These are phyloP conservation scores for Propithecus coquereli DNA, from an alignment of 2,113 vertebrate genomes.

Conservation along the genomic window DNA sequence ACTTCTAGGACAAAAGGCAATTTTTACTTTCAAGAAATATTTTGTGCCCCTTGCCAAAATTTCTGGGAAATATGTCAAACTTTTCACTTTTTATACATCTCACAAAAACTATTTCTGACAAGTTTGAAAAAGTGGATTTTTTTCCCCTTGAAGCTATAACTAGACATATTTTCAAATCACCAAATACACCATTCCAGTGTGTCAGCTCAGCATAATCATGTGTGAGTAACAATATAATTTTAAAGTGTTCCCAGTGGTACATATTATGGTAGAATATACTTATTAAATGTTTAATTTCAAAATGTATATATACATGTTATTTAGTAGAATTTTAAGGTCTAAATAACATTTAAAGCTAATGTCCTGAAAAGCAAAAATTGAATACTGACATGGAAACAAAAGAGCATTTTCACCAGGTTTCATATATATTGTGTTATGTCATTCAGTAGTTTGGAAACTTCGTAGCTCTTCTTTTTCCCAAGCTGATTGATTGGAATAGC, in stretches of 20 bases:
- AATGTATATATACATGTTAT: not conserved
- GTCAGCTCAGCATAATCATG: constrained; percentile 24
- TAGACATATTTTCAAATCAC: constrained; percentile 57
- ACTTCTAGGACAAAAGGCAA: constrained; percentile 12
- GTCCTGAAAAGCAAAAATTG: not conserved
- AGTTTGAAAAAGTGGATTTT: constrained; percentile 18
- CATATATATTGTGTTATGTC: not conserved
- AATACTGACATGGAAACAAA: not conserved
- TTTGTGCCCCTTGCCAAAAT: constrained; percentile 1
- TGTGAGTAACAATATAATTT: not conserved
- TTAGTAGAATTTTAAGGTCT: not conserved
- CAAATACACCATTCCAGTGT: not conserved
- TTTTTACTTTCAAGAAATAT: constrained; percentile 46
- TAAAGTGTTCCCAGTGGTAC: not conserved
- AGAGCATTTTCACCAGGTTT: not conserved
- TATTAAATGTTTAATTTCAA: not conserved
- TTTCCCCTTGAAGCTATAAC: constrained; percentile 4
- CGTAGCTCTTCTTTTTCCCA: not conserved
- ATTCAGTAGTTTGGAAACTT: not conserved
- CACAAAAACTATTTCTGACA: constrained; percentile 59
- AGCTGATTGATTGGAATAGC: not conserved
- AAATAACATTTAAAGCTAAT: not conserved
- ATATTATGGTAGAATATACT: not conserved
- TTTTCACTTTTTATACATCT: constrained; percentile 29
- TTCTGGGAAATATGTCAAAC: not conserved